Evolutionary conservation across 2,113 vertebrate species (phyloP).

Genomic region (Neodon shergylaensis): DNA sequence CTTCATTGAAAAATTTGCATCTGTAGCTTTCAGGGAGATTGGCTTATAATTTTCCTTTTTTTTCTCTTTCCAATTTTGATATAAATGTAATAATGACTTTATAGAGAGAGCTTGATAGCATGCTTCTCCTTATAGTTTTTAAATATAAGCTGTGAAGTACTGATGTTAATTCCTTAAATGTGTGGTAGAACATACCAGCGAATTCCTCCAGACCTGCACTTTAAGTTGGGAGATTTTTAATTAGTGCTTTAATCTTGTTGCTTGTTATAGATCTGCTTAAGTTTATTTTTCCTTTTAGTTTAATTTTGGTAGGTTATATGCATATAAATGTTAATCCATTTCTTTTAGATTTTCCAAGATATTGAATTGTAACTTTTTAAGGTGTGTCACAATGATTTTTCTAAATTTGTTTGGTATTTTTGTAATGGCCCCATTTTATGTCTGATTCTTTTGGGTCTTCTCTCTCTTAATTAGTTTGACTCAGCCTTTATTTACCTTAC

Average conservation of each 20-base stretch:
- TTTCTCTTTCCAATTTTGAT: not conserved
- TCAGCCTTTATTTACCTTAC: not conserved
- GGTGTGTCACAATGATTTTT: not conserved
- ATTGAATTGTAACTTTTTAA: not conserved
- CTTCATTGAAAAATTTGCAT: not conserved
- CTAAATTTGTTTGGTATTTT: not conserved
- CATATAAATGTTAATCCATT: not conserved
- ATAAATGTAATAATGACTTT: not conserved
- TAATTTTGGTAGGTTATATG: not conserved
- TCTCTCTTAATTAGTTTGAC: not conserved
- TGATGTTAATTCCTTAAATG: not conserved
- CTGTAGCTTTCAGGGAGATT: not conserved
- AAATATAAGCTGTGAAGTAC: not conserved
- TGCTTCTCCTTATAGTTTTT: not conserved
- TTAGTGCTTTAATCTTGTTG: not conserved
- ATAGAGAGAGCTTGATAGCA: not conserved
- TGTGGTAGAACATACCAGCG: not conserved
- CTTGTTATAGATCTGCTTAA: not conserved
- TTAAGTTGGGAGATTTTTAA: not conserved
- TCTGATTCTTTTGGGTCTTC: not conserved
- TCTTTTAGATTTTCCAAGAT: not conserved
- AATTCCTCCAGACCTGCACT: not conserved
- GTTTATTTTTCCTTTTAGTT: not conserved
- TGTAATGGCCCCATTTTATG: not conserved
- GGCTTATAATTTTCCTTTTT: not conserved